Conservation (phyloP, 2,888 invertebrate genomes). For the Leptinotarsa rubiginosa region DNA sequence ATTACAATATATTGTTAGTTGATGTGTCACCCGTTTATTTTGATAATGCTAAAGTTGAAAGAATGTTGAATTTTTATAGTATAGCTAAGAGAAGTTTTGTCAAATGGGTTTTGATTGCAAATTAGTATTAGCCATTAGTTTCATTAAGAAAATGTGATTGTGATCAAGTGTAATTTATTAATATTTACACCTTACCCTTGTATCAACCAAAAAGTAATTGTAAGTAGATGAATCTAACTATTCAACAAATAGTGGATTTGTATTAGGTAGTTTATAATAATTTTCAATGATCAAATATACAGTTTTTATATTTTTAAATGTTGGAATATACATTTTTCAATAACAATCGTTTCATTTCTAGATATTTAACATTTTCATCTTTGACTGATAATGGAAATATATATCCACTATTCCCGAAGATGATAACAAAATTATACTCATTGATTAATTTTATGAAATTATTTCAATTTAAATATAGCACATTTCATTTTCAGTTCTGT, state of each 20-base stretch:
- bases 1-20: too few relatives aligned
- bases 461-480: too few relatives aligned
- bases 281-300: slow-evolving; percentile 38
- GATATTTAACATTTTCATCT: not conserved
- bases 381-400: too few relatives aligned
- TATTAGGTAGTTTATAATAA: slow-evolving; percentile 14
- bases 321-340: slow-evolving; percentile 47
- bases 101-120: slow-evolving; percentile 1
- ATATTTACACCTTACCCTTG: slow-evolving; percentile 31
- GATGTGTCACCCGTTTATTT: not conserved
- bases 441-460: too few relatives aligned
- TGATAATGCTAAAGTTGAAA: not conserved
- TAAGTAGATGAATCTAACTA: slow-evolving; percentile 38
- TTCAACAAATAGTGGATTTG: slow-evolving; percentile 27
- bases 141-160: slow-evolving; percentile 37
- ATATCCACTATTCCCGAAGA: too few relatives aligned
- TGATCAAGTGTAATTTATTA: slow-evolving; percentile 39
- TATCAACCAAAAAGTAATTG: slow-evolving; percentile 46
- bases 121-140: slow-evolving; percentile 1
- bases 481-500: too few relatives aligned
- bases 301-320: slow-evolving; percentile 49
- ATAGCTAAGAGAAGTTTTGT: slow-evolving; percentile 10
- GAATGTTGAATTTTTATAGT: not conserved
- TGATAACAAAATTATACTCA: too few relatives aligned
- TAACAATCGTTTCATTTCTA: slow-evolving; percentile 8